These are phyloP conservation scores for Polypterus senegalus DNA, from an alignment of 2,113 vertebrate genomes.

Conservation along the genomic window DNA sequence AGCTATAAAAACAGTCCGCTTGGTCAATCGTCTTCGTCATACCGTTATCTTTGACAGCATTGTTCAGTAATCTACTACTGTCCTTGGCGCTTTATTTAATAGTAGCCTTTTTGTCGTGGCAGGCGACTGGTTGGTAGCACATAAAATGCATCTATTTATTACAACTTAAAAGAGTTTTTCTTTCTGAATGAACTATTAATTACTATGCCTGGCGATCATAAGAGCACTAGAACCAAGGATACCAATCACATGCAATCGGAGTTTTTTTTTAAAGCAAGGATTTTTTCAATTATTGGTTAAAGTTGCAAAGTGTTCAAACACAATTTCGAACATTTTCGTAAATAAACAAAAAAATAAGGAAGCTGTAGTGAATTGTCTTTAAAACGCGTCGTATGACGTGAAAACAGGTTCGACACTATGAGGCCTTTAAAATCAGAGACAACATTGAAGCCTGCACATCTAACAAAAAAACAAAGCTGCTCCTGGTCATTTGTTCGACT, in stretches of 20 bases:
- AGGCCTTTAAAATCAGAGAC: not conserved
- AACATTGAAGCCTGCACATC: not conserved
- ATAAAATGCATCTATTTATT: too few species aligned
- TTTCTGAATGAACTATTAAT: too few species aligned
- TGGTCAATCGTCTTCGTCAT: too few species aligned
- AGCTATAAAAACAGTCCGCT: too few species aligned
- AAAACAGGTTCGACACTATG: not conserved
- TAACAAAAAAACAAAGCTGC: not conserved
- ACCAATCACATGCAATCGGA: not conserved
- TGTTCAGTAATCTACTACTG: too few species aligned
- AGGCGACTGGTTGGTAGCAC: too few species aligned
- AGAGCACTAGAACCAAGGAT: too few species aligned
- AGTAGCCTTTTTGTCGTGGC: too few species aligned
- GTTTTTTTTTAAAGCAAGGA: not conserved
- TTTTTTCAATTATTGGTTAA: not conserved
- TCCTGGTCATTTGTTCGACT: constrained; percentile 5
- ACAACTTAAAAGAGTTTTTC: too few species aligned
- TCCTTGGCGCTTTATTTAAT: too few species aligned
- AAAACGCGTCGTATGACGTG: not conserved
- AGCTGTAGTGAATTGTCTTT: not conserved
- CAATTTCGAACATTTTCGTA: not conserved
- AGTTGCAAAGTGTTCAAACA: not conserved
- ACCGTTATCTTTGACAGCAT: too few species aligned
- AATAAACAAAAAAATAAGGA: not conserved
- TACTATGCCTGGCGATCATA: too few species aligned